phyloP scores from a whole-genome alignment of 2,797 vertebrate species.

The Sarcophilus harrisii region DNA sequence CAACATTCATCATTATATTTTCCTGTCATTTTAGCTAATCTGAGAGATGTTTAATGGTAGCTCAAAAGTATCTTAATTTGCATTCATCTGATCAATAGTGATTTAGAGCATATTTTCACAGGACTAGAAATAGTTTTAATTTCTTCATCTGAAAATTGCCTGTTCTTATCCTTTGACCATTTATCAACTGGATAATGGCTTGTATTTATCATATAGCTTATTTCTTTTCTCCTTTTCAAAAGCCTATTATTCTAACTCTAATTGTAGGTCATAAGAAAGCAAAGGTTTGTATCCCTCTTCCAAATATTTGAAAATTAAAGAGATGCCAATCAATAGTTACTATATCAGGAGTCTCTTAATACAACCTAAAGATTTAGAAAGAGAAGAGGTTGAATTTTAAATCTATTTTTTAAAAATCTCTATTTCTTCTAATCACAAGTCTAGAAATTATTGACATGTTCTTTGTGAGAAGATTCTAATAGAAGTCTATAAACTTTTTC shows the following conservation, averaged over 20 bases:
- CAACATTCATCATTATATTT: too few species aligned
- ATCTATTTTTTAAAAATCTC: background rate
- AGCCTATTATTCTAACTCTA: background rate
- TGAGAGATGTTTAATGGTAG: too few species aligned
- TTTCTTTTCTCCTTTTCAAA: background rate
- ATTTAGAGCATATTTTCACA: too few species aligned
- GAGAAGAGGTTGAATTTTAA: background rate
- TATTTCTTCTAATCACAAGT: constrained; percentile 22
- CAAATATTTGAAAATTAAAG: background rate
- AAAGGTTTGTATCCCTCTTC: background rate
- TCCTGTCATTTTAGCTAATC: too few species aligned
- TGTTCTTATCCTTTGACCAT: too few species aligned
- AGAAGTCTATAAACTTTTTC: constrained; percentile 36
- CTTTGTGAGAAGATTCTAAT: constrained; percentile 46
- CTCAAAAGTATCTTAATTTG: too few species aligned
- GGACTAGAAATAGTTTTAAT: too few species aligned
- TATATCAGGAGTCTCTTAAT: background rate
- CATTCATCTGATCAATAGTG: too few species aligned
- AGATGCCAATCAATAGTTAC: background rate
- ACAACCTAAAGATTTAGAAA: background rate
- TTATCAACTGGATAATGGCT: too few species aligned
- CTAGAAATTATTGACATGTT: background rate
- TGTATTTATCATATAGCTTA: too few species aligned
- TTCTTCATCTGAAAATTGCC: too few species aligned
- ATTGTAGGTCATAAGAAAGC: background rate